These are phyloP conservation scores for Chiloscyllium plagiosum DNA, from an alignment of 2,113 vertebrate genomes.

Conservation along the genomic window DNA sequence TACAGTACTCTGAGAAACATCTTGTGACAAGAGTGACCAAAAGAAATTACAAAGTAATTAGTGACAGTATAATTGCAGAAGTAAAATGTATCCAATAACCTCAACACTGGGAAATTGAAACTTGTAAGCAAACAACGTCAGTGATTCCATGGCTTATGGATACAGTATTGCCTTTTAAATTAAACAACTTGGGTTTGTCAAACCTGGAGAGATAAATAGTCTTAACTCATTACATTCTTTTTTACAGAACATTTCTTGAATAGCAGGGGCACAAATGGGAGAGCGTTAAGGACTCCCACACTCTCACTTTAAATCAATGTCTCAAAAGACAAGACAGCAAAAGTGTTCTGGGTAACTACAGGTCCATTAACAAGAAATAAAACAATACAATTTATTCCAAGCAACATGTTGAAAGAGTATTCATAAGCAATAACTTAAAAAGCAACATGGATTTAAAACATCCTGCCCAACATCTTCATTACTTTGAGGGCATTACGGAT, in stretches of 20 bases:
- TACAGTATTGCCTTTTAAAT: neutral
- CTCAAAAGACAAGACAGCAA: neutral
- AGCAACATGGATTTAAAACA: neutral
- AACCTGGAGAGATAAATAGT: neutral
- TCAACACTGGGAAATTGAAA: neutral
- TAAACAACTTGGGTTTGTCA: neutral
- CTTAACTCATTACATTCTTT: neutral
- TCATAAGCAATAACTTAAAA: neutral
- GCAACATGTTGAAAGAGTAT: neutral
- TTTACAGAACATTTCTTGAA: neutral
- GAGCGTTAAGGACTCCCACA: too few species aligned
- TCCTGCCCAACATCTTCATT: neutral
- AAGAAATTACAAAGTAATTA: conserved; percentile 2
- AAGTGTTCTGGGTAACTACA: neutral
- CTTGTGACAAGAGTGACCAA: neutral
- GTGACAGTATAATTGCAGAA: neutral
- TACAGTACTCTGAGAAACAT: neutral
- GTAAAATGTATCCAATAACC: neutral
- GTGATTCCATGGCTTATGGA: neutral
- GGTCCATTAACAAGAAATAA: neutral
- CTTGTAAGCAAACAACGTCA: neutral
- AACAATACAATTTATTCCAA: neutral
- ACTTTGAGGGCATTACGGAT: neutral
- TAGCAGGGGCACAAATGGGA: neutral
- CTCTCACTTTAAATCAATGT: neutral